Conservation (phyloP, 1,140 invertebrate genomes). For the Heliconius congener region DNA sequence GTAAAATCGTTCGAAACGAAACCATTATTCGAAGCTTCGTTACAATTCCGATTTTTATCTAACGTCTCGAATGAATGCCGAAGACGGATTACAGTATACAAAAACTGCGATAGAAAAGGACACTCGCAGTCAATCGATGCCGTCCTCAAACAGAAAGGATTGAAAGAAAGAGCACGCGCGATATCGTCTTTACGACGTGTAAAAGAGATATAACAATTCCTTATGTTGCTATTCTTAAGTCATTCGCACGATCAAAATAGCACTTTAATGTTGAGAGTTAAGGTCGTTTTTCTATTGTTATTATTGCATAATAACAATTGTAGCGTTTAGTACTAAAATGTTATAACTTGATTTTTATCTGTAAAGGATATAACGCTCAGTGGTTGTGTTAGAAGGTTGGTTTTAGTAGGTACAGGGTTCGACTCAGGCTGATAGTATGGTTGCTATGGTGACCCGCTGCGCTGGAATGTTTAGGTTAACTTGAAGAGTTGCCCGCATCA, state of each 20-base stretch:
- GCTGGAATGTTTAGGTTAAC: constrained; percentile 66
- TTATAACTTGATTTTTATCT: constrained; percentile 75
- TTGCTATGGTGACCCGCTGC: constrained; percentile 71
- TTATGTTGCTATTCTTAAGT: constrained; percentile 78
- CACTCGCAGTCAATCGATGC: constrained; percentile 69
- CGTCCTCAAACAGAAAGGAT: constrained; percentile 70
- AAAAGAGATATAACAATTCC: constrained; percentile 80
- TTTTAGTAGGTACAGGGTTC: constrained; percentile 48
- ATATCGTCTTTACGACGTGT: constrained; percentile 75
- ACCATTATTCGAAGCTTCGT: constrained; percentile 72
- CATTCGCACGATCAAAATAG: constrained; percentile 67
- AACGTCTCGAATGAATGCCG: constrained; percentile 71
- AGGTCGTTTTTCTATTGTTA: constrained; percentile 78
- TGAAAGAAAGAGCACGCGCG: constrained; percentile 62
- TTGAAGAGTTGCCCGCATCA: constrained; percentile 60
- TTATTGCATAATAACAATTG: constrained; percentile 68
- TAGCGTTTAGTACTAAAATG: constrained; percentile 66
- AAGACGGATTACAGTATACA: constrained; percentile 76
- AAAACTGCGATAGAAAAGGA: constrained; percentile 74
- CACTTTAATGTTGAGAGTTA: constrained; percentile 71
- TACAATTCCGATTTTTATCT: constrained; percentile 77
- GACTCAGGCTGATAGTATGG: constrained; percentile 48
- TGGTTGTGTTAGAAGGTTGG: constrained; percentile 55
- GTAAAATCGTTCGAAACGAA: constrained; percentile 61
- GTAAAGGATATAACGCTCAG: constrained; percentile 58